phyloP scores from a whole-genome alignment of 2,797 vertebrate species.

The Arctocebus calabarensis region DNA sequence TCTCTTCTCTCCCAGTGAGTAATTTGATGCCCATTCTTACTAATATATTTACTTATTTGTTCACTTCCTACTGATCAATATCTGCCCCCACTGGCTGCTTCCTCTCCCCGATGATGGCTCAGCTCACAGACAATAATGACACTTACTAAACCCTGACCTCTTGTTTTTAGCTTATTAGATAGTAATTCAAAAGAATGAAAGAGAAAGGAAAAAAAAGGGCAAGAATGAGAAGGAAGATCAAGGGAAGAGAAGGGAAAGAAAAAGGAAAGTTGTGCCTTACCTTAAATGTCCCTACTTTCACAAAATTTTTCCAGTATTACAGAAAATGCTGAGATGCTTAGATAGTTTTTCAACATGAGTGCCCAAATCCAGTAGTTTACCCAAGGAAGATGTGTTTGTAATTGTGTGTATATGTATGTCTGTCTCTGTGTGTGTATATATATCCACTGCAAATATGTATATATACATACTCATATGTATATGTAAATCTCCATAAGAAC shows the following conservation, averaged over 20 bases:
- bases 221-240: neutral
- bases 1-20: neutral
- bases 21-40: neutral
- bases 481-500: neutral
- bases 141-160: neutral
- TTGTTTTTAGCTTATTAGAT: neutral
- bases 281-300: neutral
- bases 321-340: neutral
- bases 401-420: neutral
- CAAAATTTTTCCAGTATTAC: neutral
- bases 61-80: neutral
- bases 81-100: neutral
- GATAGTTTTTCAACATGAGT: neutral
- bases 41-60: neutral
- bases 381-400: neutral
- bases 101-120: neutral
- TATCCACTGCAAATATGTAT: no score
- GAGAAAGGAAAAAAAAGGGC: neutral
- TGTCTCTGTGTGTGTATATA: neutral
- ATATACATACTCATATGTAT: no score
- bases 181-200: neutral
- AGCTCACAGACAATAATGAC: neutral
- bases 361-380: neutral
- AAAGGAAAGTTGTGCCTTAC: neutral
- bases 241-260: neutral